Base-by-base conservation (phyloP, 2,797 vertebrate species). In the Hippopotamyrus pictus region DNA sequence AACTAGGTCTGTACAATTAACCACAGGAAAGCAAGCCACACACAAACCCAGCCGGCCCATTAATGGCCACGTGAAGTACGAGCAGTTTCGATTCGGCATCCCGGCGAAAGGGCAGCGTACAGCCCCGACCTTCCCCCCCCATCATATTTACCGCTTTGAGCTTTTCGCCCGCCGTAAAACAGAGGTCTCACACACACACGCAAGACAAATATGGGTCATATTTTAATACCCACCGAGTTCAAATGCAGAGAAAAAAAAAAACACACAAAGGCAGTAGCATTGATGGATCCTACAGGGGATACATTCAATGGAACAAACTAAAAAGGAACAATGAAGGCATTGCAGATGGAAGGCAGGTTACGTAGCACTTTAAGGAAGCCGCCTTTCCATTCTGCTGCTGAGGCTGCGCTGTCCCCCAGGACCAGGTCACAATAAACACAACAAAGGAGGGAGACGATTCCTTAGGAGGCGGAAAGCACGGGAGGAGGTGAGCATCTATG, bases 381-480 rank as follows among this genome's bases (percentile, higher is more conserved):
- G 12, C 51, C 33, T 25, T 41, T 54, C 76, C 88, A n/a, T 83
- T 82, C 50, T 46, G 50, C 48, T 54, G 22, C 57, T 29, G 33
- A 11, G 62, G 46, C 65, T 22, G 25, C 7, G 48, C 5, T 50
- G 44, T 51, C 59, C 17, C 59, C 79, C 82, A 51, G 25, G 79
- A 65, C 17, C 48, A 89, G 29, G 29, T 89, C 19, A 12, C 29
- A 12, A 65, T 84, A 59, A 83, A 44, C 51, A 84, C 88, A 22
- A 85, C 53, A 90, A 65, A 48, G 54, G 76, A 37, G 46, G 59
- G 41, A 79, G 8, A n/a, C 8, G 50, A 57, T 82, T 89, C 62
- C 65, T n/a, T 12, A 79, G 50, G 33, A 53, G 85, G 17, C 9
- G 5, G 29, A 87, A 87, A 19, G 12, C 84, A 12, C 9, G 6